Base-by-base conservation (phyloP, 2,888 invertebrate species). In the Scrobipalpa costella region DNA sequence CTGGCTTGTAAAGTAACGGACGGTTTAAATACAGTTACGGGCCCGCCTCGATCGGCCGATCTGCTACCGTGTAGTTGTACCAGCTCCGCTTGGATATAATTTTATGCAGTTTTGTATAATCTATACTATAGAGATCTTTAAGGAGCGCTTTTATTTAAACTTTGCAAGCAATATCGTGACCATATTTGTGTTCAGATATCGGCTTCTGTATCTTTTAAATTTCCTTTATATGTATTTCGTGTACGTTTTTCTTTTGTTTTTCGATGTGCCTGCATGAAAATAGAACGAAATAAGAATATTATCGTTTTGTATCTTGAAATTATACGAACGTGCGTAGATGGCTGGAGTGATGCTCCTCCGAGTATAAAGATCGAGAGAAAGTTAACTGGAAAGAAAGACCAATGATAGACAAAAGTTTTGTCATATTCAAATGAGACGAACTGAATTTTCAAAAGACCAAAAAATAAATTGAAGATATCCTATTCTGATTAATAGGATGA, bases 241-340 rank as follows among this genome's bases (percentile, higher is more conserved):
- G 2, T 5, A 5, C 5, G 27, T 27, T 44, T 44, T 44, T 44
- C n/a, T 44, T 44, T 44, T 5, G 15, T 15, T 13, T 0, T 40
- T 40, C n/a, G n/a, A 5, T 44, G 44, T 27, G 5, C 27, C 27
- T 2, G 27, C 44, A n/a, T 40, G 3, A 40, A 40, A 40, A 40
- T 3, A 13, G 40, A 40, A 40, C 40, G 13, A 47, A 47, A 17
- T 17, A 47, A 49, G 19, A 33, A 19, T 61, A 65, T 65, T 60
- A 49, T 33, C 33, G 57, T 55, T 61, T 64, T 15, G 63, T 19
- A 65, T 65, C 65, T 65, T 11, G 15, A 60, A 65, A 65, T 63
- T 60, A 60, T 44, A 61, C n/a, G 63, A 13, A 58, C 63, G 63
- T 60, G 60, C 60, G 34, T 34, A 40, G 60, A 60, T 60, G 47